phyloP scores from a whole-genome alignment of 2,888 invertebrate species.

The Stenoptilia bipunctidactyla region DNA sequence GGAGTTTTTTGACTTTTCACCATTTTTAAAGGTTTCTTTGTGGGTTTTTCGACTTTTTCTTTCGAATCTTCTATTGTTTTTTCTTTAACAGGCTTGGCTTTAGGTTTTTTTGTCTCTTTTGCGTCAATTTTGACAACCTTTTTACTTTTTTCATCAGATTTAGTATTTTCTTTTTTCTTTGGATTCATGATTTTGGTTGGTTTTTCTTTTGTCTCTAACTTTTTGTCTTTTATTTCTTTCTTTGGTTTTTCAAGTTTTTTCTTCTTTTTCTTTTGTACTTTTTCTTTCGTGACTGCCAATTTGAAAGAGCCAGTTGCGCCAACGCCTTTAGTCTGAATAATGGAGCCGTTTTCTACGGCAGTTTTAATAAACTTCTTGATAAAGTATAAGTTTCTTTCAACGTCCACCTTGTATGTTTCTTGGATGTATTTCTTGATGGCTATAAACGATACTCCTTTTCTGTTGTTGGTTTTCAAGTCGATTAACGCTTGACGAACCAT shows the following conservation, averaged over 20 bases:
- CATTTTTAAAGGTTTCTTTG: conserved; percentile 2
- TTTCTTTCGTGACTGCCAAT: conserved; percentile 26
- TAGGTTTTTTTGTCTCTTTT: background rate
- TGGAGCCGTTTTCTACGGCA: conserved; percentile 37
- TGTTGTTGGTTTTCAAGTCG: conserved; percentile 25
- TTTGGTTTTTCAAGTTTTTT: conserved; percentile 14
- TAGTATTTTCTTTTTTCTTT: conserved; percentile 6
- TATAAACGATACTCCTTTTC: conserved; percentile 48
- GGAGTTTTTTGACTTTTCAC: conserved; percentile 20
- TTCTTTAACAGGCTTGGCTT: background rate
- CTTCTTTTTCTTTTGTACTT: conserved; percentile 21
- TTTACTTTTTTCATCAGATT: conserved; percentile 7
- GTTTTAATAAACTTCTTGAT: conserved; percentile 44
- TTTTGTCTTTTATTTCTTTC: conserved; percentile 2
- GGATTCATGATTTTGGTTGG: conserved; percentile 6
- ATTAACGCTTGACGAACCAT: conserved; percentile 43
- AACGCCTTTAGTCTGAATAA: conserved; percentile 41
- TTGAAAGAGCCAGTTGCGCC: conserved; percentile 52
- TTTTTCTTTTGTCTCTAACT: conserved; percentile 2
- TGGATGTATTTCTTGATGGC: conserved; percentile 49
- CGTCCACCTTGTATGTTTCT: conserved; percentile 34
- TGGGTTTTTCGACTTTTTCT: background rate
- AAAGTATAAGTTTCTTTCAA: conserved; percentile 32
- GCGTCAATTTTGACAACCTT: conserved; percentile 3
- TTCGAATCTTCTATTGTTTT: background rate